These are phyloP conservation scores for Augochlorella aurata DNA, from an alignment of 2,888 invertebrate species.

Conservation along the genomic window DNA sequence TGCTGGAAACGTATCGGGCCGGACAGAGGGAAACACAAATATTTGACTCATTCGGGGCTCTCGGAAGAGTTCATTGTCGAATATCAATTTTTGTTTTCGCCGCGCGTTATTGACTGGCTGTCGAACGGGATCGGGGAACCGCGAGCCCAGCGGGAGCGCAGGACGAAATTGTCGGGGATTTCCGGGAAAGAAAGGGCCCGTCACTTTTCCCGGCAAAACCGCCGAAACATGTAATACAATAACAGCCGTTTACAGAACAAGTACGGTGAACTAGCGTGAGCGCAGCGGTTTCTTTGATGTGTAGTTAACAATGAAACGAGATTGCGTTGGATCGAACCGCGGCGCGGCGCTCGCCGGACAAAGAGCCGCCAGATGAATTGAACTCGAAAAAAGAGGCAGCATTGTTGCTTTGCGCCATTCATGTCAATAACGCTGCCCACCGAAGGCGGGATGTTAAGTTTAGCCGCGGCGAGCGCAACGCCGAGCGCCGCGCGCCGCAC, in stretches of 20 bases:
- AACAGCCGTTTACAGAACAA: slow-evolving; percentile 13
- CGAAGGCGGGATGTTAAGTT: slow-evolving; percentile 27
- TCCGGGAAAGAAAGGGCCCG: not conserved
- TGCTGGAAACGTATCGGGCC: not conserved
- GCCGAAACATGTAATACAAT: not conserved
- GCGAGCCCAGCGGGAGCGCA: too few relatives aligned
- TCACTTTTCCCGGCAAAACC: not conserved
- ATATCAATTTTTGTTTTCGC: slow-evolving; percentile 2
- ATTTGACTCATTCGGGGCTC: not conserved
- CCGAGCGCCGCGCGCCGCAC: slow-evolving; percentile 5
- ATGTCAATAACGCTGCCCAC: slow-evolving; percentile 41
- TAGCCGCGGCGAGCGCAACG: slow-evolving; percentile 6
- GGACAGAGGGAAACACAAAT: not conserved
- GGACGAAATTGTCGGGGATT: not conserved
- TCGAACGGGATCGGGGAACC: not conserved
- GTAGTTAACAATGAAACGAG: slow-evolving; percentile 54
- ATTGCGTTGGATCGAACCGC: slow-evolving; percentile 49
- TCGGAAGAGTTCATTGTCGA: not conserved
- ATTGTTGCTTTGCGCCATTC: slow-evolving; percentile 53
- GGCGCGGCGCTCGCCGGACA: slow-evolving; percentile 45
- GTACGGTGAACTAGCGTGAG: slow-evolving; percentile 23
- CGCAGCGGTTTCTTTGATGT: slow-evolving; percentile 55
- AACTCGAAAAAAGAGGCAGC: slow-evolving; percentile 46
- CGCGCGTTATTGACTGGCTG: not conserved
- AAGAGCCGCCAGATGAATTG: slow-evolving; percentile 45